A percentile compares a stretch with the other conserved stretches of the same genome.
Evolutionary conservation across 2,888 invertebrate genomes (phyloP).

Genomic region (Neoaliturus tenellus): DNA sequence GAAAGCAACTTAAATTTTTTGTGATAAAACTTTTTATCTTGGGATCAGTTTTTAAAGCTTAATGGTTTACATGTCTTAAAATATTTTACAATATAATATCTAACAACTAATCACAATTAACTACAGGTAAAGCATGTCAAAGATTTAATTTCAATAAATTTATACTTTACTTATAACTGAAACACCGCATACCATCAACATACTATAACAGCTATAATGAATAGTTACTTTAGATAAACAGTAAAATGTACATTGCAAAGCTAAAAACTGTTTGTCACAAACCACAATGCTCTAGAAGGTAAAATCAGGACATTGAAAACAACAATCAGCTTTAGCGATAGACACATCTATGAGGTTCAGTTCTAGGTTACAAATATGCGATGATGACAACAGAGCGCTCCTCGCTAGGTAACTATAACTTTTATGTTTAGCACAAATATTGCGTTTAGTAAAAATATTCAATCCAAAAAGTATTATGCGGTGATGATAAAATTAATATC

Average conservation of each 20-base stretch:
- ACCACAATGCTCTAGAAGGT: neutral
- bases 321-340: neutral
- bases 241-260: slow-evolving; percentile 24
- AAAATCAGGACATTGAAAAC: neutral
- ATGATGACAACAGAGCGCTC: neutral
- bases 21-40: neutral
- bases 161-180: slow-evolving; percentile 24
- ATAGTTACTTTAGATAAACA: slow-evolving; percentile 20
- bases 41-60: neutral
- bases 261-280: slow-evolving; percentile 1
- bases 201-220: slow-evolving; percentile 21
- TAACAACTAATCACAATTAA: slow-evolving; percentile 42
- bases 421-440: slow-evolving; percentile 25
- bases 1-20: neutral
- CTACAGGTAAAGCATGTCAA: slow-evolving; percentile 48
- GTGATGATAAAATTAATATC: slow-evolving; percentile 9
- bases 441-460: slow-evolving; percentile 3
- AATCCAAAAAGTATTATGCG: slow-evolving; percentile 14
- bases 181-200: slow-evolving; percentile 10
- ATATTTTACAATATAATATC: slow-evolving; percentile 15
- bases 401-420: slow-evolving; percentile 18
- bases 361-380: neutral
- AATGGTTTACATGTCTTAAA: neutral
- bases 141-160: slow-evolving; percentile 36
- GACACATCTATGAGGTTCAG: neutral